Percentiles rank a stretch among this genome's conserved stretches.
Conservation (phyloP, 2,888 invertebrate genomes). For the Pseudoips prasinana region DNA sequence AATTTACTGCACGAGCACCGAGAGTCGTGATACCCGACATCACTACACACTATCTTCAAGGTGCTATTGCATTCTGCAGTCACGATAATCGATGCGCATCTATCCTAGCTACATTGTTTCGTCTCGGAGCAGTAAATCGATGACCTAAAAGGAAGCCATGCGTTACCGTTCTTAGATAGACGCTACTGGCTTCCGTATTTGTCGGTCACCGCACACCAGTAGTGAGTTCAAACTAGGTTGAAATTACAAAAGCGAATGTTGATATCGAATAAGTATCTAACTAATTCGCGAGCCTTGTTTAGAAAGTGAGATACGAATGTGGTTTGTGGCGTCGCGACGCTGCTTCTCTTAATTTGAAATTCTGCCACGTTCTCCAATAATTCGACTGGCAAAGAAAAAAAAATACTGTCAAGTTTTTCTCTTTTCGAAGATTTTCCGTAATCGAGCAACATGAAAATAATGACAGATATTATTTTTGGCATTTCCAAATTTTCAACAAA, state of each 20-base stretch:
- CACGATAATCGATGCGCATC: conserved; percentile 52
- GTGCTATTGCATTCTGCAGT: conserved; percentile 54
- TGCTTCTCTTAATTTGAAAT: no score
- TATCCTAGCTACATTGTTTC: conserved; percentile 11
- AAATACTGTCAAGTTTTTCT: no score
- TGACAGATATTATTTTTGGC: no score
- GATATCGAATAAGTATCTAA: conserved; percentile 32
- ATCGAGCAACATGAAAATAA: no score
- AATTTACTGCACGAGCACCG: conserved; percentile 64
- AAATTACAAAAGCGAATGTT: conserved; percentile 44
- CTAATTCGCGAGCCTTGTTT: conserved; percentile 39
- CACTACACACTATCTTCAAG: conserved; percentile 57
- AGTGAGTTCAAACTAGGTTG: conserved; percentile 41
- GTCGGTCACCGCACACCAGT: conserved; percentile 21
- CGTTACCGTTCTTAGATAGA: conserved; percentile 21
- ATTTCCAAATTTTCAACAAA: no score
- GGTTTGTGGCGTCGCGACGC: conserved; percentile 38
- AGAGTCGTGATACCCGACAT: conserved; percentile 52
- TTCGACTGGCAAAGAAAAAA: no score
- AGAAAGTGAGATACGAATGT: conserved; percentile 42
- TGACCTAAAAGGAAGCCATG: conserved; percentile 16
- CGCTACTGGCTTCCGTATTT: conserved; percentile 30
- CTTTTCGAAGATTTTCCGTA: no score
- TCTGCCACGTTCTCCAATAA: no score
- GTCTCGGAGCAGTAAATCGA: conserved; percentile 11